Evolutionary conservation across 2,888 invertebrate species (phyloP), one percentile per base, ranked within the genome.

Genomic region (Brenthis daphne): DNA sequence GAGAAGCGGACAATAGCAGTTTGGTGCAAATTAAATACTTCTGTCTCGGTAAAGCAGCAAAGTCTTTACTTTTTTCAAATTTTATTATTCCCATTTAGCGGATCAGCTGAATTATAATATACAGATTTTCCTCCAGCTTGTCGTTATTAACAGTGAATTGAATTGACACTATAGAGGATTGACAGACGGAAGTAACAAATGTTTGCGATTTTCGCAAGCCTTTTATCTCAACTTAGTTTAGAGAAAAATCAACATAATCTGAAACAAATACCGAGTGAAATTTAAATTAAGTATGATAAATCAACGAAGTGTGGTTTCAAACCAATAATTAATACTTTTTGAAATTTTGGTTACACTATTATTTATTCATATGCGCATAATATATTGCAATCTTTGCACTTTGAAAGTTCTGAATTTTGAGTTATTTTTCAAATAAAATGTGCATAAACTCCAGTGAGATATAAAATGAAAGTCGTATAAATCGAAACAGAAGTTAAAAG

Each of bases 1-100:
- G 65, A 65, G 65, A 53, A 69, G 65, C 65, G 65, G 24, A 56
- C 65, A 57, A 47, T 51, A 51, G 56, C 69, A 57, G 55, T 65
- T 60, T 56, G 50, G 58, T 60, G 50, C 56, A 58, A 65, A 65
- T 64, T 64, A 58, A 64, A 68, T 68, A 64, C 64, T 57, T 48
- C 50, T 64, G 58, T 68, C 57, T 37, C 58, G 51, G 64, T 33
- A 50, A 51, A 55, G 57, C 55, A 60, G 51, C 43, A 63, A 63
- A 63, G 43, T n/a, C 11, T 63, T 63, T 43, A 24, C n/a, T 63
- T 63, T 63, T 66, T 63, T 61, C 16, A 37, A 57, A 63, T 37
- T 63, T 67, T 67, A 66, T 67, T 67, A 37, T 57, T 61, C 37
- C 48, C 37, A 63, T 67, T 67, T 63, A 43, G 50, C 50, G 56